Percentiles rank a stretch among this genome's conserved stretches.
Evolutionary conservation across 2,888 invertebrate genomes (phyloP).

Genomic region (Rotaria socialis): DNA sequence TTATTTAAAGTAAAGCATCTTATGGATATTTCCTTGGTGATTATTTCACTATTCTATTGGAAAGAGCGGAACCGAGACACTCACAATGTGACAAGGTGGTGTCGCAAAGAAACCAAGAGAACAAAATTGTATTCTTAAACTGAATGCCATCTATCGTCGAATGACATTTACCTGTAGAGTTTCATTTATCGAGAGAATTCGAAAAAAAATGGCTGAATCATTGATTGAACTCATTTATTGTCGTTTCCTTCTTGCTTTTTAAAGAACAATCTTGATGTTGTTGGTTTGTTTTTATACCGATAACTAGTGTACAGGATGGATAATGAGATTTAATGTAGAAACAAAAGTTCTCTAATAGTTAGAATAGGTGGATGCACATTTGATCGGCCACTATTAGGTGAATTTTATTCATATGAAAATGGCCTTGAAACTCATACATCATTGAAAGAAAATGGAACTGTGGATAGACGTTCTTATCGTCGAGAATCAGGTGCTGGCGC

Average conservation of each 20-base stretch:
- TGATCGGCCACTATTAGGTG: conserved; percentile 18
- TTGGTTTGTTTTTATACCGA: neutral
- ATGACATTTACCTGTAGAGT: neutral
- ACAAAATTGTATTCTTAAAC: neutral
- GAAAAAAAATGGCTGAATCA: neutral
- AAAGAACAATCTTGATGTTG: neutral
- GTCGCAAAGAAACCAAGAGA: no score
- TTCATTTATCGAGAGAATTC: neutral
- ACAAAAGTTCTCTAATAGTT: neutral
- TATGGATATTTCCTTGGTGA: no score
- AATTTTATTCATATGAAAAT: conserved; percentile 46
- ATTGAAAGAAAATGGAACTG: conserved; percentile 29
- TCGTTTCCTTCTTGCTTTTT: neutral
- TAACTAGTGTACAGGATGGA: neutral
- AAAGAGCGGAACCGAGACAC: no score
- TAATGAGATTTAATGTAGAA: neutral
- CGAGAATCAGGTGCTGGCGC: conserved; percentile 46
- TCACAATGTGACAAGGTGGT: no score
- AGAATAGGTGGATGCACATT: neutral
- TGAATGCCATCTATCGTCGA: neutral
- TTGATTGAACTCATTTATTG: neutral
- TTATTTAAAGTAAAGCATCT: no score
- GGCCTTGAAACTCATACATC: conserved; percentile 45
- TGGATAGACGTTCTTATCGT: conserved; percentile 39
- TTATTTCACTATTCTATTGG: no score